Percentiles rank a stretch among this genome's conserved stretches.
Conservation (phyloP, 30 jellyfish, hydroid and myxozoan genomes). For the Euphysa ruthae region DNA sequence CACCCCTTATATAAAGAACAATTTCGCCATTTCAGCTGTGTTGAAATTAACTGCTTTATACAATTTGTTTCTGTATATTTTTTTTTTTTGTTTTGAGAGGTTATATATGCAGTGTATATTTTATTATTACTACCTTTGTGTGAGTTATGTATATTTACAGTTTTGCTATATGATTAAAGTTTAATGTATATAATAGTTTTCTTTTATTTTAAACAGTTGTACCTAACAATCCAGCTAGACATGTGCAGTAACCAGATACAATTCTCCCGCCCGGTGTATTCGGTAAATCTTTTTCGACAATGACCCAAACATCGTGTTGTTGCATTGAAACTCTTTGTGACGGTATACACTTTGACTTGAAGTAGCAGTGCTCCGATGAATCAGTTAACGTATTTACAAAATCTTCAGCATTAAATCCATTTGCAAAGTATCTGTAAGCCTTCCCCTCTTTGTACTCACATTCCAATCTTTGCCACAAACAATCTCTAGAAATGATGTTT, state of each 20-base stretch:
- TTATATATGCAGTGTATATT: no score
- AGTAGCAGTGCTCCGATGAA: background rate
- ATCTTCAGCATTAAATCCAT: constrained; percentile 14
- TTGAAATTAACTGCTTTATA: no score
- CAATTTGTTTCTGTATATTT: no score
- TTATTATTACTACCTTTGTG: no score
- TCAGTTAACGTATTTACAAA: background rate
- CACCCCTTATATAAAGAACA: no score
- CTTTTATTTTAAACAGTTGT: no score
- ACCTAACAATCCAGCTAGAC: constrained; percentile 19
- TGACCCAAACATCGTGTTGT: constrained; percentile 36
- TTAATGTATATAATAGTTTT: no score
- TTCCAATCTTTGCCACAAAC: constrained; percentile 27
- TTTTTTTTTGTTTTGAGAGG: no score
- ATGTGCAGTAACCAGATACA: constrained; percentile 5
- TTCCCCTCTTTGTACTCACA: constrained; percentile 47
- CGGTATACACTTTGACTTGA: constrained; percentile 25
- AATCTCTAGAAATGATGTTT: background rate
- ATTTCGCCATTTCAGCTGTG: no score
- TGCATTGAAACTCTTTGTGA: constrained; percentile 27
- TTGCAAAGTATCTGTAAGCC: constrained; percentile 29
- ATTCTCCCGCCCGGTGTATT: constrained; percentile 11
- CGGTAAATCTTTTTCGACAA: background rate
- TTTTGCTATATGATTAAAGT: no score
- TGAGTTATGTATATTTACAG: no score